A percentile compares a stretch with the other conserved stretches of the same genome.
These are phyloP conservation scores for Neocloeon triangulifer DNA, from an alignment of 1,140 invertebrate species.

Conservation along the genomic window DNA sequence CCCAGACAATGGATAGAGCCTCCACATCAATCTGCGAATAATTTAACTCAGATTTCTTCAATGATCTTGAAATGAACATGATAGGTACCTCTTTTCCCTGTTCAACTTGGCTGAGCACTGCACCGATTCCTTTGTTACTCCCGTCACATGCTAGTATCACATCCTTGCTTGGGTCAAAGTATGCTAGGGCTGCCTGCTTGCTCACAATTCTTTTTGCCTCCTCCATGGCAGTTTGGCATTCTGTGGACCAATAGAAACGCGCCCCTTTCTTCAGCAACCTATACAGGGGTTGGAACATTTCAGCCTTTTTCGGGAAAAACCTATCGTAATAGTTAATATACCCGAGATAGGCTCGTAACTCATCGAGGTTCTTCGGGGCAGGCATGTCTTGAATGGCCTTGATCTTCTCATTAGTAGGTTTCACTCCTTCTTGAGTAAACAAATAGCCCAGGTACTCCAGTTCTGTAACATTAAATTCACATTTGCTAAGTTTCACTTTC, in stretches of 20 bases:
- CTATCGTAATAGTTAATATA: slow-evolving; percentile 2
- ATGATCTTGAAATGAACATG: slow-evolving; percentile 14
- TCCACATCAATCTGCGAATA: slow-evolving; percentile 25
- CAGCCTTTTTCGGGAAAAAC: slow-evolving; percentile 6
- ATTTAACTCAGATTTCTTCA: slow-evolving; percentile 17
- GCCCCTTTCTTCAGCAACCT: slow-evolving; percentile 3
- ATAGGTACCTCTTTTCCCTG: slow-evolving; percentile 15
- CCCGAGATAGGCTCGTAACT: slow-evolving; percentile 3
- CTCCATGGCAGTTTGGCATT: slow-evolving; percentile 8
- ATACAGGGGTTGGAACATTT: slow-evolving; percentile 6
- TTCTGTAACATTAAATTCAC: too few relatives aligned
- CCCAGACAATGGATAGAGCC: slow-evolving; percentile 18
- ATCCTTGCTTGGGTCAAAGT: slow-evolving; percentile 10
- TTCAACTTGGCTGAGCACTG: slow-evolving; percentile 15
- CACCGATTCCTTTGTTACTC: slow-evolving; percentile 15
- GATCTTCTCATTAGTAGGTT: too few relatives aligned
- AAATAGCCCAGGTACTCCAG: too few relatives aligned
- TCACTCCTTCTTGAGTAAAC: too few relatives aligned
- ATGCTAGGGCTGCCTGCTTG: slow-evolving; percentile 6
- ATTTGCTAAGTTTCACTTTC: too few relatives aligned
- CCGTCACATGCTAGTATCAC: slow-evolving; percentile 11
- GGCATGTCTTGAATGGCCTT: too few relatives aligned
- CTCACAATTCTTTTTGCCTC: slow-evolving; percentile 7
- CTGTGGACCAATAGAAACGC: slow-evolving; percentile 4
- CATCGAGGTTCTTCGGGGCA: slow-evolving; percentile 2